Percentiles rank a stretch among this genome's conserved stretches.
These are phyloP conservation scores for Anarhynchus alexandrinus DNA, from an alignment of 2,113 vertebrate genomes.

Conservation along the genomic window DNA sequence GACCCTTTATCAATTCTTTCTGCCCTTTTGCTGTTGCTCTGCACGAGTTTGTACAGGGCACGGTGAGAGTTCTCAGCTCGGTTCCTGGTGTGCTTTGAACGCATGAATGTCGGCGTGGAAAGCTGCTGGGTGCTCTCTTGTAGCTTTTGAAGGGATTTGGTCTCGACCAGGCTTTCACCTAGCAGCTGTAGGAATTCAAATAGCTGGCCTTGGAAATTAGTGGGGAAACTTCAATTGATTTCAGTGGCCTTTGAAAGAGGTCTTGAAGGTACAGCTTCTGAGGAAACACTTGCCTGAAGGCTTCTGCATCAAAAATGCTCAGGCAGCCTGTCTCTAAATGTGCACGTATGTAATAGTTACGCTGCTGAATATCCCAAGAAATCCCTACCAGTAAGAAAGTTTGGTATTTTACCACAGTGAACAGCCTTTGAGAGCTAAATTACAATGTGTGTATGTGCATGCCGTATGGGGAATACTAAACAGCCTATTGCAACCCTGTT, in stretches of 20 bases:
- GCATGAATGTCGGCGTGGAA: not conserved
- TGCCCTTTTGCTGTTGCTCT: not conserved
- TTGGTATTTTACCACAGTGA: not conserved
- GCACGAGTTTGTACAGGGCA: too few relatives aligned
- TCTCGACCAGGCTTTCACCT: not conserved
- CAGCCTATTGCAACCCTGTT: not conserved
- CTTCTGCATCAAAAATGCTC: fast-evolving
- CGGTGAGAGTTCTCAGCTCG: not conserved
- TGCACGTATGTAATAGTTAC: not conserved
- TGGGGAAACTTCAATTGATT: not conserved
- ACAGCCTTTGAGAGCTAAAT: not conserved
- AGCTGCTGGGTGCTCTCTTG: not conserved
- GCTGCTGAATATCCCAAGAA: not conserved
- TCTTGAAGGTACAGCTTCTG: not conserved
- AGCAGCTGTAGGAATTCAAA: not conserved
- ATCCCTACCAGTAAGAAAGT: not conserved
- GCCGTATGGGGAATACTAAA: not conserved
- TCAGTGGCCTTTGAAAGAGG: not conserved
- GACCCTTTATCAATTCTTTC: fast-evolving
- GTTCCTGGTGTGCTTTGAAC: not conserved
- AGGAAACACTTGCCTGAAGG: not conserved
- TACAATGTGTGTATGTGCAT: not conserved
- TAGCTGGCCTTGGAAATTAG: not conserved
- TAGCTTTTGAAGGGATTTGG: not conserved
- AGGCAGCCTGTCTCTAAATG: not conserved